Base-by-base conservation (phyloP, 2,113 vertebrate genomes). In the Caretta caretta region DNA sequence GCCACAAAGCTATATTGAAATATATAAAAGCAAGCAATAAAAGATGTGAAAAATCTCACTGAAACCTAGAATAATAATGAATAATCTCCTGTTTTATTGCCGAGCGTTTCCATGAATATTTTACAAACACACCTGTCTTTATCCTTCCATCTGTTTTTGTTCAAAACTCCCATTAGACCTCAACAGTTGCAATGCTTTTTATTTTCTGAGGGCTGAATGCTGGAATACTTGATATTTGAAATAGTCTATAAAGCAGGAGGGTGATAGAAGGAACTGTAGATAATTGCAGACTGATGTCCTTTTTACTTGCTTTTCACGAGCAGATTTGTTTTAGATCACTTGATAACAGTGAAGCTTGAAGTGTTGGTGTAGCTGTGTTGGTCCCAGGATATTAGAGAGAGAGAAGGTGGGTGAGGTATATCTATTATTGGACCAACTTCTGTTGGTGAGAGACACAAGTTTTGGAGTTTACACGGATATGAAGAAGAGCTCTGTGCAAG, bases 131-230 rank as follows among this genome's bases (percentile, higher is more conserved):
- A 10, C 91, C 84, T 93, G 1, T 1, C 51, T 80, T 95, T 88
- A 8, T 50, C 82, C 84, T 93, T 89, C 86, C 93, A n/a, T 65
- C 14, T 16, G 80, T 90, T 96, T 90, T 76, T 13, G 9, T 90
- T 96, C 85, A 16, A 56, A 94, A 12, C 46, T 56, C 89, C 81
- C 80, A 72, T 83, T 20, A 94, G 94, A 89, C 91, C 93, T 91
- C 93, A 93, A 81, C 76, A 83, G 50, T 75, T 84, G 83, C 88
- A 48, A 89, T 86, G 92, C 35, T 5, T 87, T 87, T 87, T 90
- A 91, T 93, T 94, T 87, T 69, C 48, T 1, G 3, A n/a, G 93
- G 91, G 95, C 91, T 94, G 48, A 96, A 53, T 1, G 6, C n/a
- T 24, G 93, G 76, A 94, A 92, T 84, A 94, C 86, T 93, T 90